Conservation (phyloP, 2,888 invertebrate genomes). For the Leptinotarsa juncta region DNA sequence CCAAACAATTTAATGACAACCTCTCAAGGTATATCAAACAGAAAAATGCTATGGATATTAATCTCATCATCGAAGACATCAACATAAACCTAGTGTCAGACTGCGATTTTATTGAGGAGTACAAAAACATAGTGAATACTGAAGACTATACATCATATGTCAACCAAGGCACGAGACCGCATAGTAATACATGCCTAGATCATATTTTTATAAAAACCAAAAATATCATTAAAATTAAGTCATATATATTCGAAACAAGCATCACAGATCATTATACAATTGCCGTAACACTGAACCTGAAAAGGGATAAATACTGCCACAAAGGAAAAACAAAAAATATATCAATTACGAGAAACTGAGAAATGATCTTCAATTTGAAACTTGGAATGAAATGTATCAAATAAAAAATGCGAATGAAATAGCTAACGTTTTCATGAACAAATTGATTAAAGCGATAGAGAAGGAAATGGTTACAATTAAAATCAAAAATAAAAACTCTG, state of each 20-base stretch:
- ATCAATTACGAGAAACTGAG: constrained; percentile 10
- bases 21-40: background rate
- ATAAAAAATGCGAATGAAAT: background rate
- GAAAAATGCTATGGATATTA: background rate
- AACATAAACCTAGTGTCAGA: background rate
- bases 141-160: constrained; percentile 13
- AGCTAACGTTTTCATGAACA: constrained; percentile 6
- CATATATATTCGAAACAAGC: constrained; percentile 16
- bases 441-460: constrained; percentile 10
- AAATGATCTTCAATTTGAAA: constrained; percentile 16
- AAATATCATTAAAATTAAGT: constrained; percentile 7
- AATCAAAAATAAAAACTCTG: constrained; percentile 15
- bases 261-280: constrained; percentile 15
- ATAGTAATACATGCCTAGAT: constrained; percentile 17
- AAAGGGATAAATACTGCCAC: constrained; percentile 1
- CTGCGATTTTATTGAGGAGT: constrained; percentile 1
- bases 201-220: constrained; percentile 15
- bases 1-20: background rate
- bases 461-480: constrained; percentile 16
- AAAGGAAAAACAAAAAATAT: constrained; percentile 1
- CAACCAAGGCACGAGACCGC: constrained; percentile 15
- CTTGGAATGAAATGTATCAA: constrained; percentile 3
- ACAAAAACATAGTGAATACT: constrained; percentile 17
- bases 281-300: constrained; percentile 16
- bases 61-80: background rate